These are phyloP conservation scores for Boleophthalmus pectinirostris DNA, from an alignment of 2,113 vertebrate genomes.

Conservation along the genomic window DNA sequence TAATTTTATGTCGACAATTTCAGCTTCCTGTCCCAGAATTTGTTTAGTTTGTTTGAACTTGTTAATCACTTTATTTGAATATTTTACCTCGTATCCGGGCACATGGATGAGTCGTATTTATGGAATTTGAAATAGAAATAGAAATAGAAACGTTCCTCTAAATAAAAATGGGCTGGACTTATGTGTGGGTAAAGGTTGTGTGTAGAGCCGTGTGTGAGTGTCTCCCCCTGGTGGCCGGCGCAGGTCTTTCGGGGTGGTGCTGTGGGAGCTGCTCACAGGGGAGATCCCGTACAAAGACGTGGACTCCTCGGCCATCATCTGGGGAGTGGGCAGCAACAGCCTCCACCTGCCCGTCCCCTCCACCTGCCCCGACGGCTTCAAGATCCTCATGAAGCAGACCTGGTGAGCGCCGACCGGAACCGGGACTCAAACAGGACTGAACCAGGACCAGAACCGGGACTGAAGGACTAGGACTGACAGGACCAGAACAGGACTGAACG, in stretches of 20 bases:
- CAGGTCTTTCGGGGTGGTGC: conserved; percentile 97
- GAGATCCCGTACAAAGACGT: conserved; percentile 99
- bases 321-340: conserved; percentile 98
- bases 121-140: too few species aligned
- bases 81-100: too few species aligned
- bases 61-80: too few species aligned
- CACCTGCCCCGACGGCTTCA: conserved; percentile 97
- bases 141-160: too few species aligned
- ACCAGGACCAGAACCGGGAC: background rate
- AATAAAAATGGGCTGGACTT: background rate
- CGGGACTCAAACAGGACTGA: background rate
- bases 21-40: too few species aligned
- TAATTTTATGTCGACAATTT: too few species aligned
- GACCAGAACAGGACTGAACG: too few species aligned
- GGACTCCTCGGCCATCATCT: conserved; percentile 97
- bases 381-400: conserved; percentile 99
- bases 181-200: background rate
- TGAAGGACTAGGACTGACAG: too few species aligned
- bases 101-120: too few species aligned
- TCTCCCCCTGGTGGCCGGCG: background rate
- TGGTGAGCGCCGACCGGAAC: conserved; percentile 79
- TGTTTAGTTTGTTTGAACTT: too few species aligned
- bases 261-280: conserved; percentile 96
- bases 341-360: conserved; percentile 97
- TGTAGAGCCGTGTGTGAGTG: background rate